Percentiles rank a stretch among this genome's conserved stretches.
Evolutionary conservation across 2,888 invertebrate genomes (phyloP).

Genomic region (Eristalis pertinax): DNA sequence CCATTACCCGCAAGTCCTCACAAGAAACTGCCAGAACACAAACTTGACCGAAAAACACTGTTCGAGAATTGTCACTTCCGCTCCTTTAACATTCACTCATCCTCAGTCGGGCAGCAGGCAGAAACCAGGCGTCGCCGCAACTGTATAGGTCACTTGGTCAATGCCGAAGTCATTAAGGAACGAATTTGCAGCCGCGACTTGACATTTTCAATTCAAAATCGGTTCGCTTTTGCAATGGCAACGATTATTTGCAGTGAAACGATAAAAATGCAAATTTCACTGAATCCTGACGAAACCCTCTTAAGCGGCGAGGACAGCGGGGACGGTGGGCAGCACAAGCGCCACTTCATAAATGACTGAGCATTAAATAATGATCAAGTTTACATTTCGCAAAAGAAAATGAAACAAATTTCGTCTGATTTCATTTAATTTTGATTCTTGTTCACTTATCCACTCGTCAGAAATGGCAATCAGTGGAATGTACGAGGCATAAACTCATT

Average conservation of each 20-base stretch:
- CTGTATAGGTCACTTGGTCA: neutral
- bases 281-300: neutral
- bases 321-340: neutral
- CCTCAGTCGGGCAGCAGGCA: too few species aligned
- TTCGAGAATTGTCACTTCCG: neutral
- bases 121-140: neutral
- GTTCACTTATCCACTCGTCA: neutral
- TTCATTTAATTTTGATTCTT: neutral
- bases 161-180: neutral
- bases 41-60: too few species aligned
- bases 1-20: too few species aligned
- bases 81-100: neutral
- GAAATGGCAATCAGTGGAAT: neutral
- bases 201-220: neutral
- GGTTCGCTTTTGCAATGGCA: neutral
- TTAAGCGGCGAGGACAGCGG: neutral
- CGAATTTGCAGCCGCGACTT: neutral
- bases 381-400: neutral
- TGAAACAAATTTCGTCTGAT: neutral
- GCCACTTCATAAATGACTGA: neutral
- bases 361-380: neutral
- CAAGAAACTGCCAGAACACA: too few species aligned
- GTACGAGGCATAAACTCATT: slow-evolving; percentile 18
- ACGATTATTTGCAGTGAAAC: neutral
- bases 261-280: neutral